phyloP scores from a whole-genome alignment of 2,113 vertebrate species.

The Pao palembangensis region DNA sequence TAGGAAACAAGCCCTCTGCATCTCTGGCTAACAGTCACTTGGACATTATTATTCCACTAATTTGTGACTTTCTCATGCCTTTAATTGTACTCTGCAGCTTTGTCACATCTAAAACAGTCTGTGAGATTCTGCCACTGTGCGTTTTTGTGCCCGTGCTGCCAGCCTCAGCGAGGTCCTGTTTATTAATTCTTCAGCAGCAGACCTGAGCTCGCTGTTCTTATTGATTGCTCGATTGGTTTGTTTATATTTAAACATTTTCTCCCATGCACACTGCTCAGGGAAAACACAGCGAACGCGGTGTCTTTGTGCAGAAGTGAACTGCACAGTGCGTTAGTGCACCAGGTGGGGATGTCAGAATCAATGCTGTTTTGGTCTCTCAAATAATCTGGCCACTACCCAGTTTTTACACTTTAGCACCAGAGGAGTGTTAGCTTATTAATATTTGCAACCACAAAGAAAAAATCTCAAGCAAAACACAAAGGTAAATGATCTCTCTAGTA shows the following conservation, averaged over 20 bases:
- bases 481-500: not conserved
- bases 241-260: slow-evolving; percentile 47
- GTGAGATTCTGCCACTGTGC: not conserved
- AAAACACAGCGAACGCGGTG: slow-evolving; percentile 41
- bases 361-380: slow-evolving; percentile 41
- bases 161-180: slow-evolving; percentile 32
- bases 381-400: slow-evolving; percentile 13
- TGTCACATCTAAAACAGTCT: not conserved
- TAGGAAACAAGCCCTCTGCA: too few relatives aligned
- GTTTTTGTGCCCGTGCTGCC: slow-evolving; percentile 16
- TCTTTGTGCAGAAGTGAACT: slow-evolving; percentile 22
- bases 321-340: slow-evolving; percentile 27
- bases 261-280: slow-evolving; percentile 23
- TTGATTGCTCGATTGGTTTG: slow-evolving; percentile 61
- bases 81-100: not conserved
- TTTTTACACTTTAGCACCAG: slow-evolving; percentile 13
- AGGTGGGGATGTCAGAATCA: slow-evolving; percentile 43
- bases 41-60: too few relatives aligned
- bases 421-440: slow-evolving; percentile 1
- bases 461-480: not conserved
- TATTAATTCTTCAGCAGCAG: slow-evolving; percentile 37
- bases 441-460: too few relatives aligned
- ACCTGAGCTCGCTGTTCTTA: slow-evolving; percentile 31
- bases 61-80: too few relatives aligned
- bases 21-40: too few relatives aligned